A percentile compares a stretch with the other conserved stretches of the same genome.
phyloP scores from a whole-genome alignment of 2,797 vertebrate genomes.

The Loris lydekkerianus region DNA sequence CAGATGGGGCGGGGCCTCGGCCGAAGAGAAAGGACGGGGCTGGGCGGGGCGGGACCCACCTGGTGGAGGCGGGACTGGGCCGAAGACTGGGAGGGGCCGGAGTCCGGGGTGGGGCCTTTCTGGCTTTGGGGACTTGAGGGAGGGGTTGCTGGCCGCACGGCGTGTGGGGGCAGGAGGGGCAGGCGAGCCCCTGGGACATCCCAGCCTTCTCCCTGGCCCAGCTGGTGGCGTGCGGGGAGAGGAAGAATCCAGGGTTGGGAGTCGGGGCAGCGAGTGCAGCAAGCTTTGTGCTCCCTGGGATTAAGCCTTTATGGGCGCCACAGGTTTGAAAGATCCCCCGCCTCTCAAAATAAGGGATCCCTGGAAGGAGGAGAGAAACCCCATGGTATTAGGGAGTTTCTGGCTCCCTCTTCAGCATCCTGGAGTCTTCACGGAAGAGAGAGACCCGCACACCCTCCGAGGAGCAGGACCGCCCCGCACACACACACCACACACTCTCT shows the following conservation, averaged over 20 bases:
- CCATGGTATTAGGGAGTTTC: neutral
- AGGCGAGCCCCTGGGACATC: no score
- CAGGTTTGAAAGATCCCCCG: neutral
- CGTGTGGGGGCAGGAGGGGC: neutral
- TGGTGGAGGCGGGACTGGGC: neutral
- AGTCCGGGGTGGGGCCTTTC: no score
- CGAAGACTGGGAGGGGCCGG: neutral
- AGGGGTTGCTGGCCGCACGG: no score
- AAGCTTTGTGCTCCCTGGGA: neutral
- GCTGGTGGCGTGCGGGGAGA: no score
- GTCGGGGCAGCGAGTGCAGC: neutral
- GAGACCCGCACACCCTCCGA: neutral
- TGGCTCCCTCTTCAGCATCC: neutral
- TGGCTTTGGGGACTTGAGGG: neutral
- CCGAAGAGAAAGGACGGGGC: no score
- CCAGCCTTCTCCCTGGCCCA: neutral
- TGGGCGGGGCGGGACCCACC: fast-evolving
- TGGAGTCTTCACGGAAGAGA: neutral
- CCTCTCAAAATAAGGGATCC: neutral
- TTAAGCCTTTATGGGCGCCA: neutral
- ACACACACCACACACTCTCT: no score
- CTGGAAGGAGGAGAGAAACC: neutral
- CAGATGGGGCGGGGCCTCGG: no score
- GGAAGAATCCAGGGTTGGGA: neutral
- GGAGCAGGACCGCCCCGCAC: neutral